Percentiles rank a stretch among this genome's conserved stretches.
Conservation (phyloP, 2,797 vertebrate genomes). For the Buceros bicornis region DNA sequence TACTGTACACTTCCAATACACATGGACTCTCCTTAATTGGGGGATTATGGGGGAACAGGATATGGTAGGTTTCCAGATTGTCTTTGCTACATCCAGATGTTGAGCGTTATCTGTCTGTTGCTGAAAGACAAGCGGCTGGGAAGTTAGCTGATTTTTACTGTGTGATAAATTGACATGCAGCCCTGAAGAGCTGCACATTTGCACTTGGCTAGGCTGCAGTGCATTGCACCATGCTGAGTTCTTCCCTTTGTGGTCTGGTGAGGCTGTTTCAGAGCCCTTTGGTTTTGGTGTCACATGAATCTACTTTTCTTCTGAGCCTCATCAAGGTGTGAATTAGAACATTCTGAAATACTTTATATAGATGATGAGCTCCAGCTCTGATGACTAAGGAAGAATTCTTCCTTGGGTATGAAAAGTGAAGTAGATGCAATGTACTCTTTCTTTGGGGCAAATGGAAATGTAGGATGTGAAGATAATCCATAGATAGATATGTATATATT, state of each 20-base stretch:
- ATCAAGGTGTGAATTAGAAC: background rate
- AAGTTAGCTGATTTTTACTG: background rate
- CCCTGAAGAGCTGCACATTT: background rate
- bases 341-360: background rate
- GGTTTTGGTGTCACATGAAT: background rate
- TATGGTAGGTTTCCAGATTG: background rate
- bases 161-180: background rate
- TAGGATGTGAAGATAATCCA: background rate
- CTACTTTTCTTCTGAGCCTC: background rate
- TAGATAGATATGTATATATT: background rate
- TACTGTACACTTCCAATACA: background rate
- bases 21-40: background rate
- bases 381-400: background rate
- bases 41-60: background rate
- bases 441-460: background rate
- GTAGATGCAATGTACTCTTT: background rate
- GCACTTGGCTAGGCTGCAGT: background rate
- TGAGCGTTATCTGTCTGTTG: background rate
- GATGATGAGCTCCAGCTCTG: background rate
- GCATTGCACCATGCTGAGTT: background rate
- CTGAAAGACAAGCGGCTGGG: background rate
- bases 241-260: background rate
- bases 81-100: fast-evolving
- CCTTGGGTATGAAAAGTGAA: background rate
- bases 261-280: background rate